These are phyloP conservation scores for Chrysochloris asiatica DNA, from an alignment of 2,113 vertebrate genomes.

Conservation along the genomic window DNA sequence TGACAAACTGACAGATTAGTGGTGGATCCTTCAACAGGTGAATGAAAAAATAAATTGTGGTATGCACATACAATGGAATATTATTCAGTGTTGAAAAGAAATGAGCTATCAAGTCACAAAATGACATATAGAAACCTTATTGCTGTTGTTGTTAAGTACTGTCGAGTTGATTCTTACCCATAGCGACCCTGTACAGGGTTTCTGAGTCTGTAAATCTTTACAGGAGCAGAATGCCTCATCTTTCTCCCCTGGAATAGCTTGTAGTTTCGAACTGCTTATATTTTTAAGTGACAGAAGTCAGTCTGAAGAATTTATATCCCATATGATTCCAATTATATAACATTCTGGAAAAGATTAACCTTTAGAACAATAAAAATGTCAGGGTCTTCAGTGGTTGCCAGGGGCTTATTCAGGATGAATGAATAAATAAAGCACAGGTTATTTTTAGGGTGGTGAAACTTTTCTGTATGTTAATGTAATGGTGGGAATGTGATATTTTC, in stretches of 20 bases:
- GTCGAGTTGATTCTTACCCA: no score
- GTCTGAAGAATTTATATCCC: background rate
- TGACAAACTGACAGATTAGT: no score
- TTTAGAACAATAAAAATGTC: no score
- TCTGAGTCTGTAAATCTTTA: no score
- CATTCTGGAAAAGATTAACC: background rate
- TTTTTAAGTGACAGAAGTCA: background rate
- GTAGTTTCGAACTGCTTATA: background rate
- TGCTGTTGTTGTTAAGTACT: no score
- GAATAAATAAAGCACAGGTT: background rate
- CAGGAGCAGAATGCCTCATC: no score
- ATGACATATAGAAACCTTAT: background rate
- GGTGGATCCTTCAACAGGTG: no score
- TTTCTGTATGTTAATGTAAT: background rate
- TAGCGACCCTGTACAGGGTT: no score
- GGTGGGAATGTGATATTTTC: background rate
- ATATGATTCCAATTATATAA: background rate
- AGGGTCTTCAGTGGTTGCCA: no score
- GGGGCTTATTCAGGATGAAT: background rate
- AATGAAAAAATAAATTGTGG: background rate
- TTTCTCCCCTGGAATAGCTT: no score
- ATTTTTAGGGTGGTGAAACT: background rate
- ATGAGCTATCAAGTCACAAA: background rate
- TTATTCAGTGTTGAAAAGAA: background rate
- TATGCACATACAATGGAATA: background rate